phyloP scores from a whole-genome alignment of 2,797 vertebrate genomes.

The Mormyrops boulengeri region DNA sequence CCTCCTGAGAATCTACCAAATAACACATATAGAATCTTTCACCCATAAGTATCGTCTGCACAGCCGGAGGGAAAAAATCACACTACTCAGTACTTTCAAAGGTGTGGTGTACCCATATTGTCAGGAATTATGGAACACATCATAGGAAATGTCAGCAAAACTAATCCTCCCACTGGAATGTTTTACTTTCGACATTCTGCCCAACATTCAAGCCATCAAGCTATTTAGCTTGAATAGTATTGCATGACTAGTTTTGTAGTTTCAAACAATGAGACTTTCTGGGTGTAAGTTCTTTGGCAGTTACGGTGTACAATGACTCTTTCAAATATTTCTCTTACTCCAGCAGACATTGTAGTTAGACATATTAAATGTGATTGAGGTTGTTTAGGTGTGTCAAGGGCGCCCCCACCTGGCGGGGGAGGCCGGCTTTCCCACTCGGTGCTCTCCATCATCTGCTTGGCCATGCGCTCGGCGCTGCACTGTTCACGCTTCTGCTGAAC shows the following conservation, averaged over 20 bases:
- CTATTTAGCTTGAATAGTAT: neutral
- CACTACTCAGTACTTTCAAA: neutral
- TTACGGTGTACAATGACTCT: neutral
- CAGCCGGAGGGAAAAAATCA: neutral
- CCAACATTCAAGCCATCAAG: neutral
- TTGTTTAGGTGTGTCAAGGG: neutral
- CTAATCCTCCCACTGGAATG: neutral
- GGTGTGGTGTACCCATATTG: neutral
- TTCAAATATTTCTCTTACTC: neutral
- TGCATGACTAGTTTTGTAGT: neutral
- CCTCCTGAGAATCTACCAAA: neutral
- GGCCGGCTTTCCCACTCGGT: slow-evolving; percentile 95
- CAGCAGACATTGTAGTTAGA: neutral
- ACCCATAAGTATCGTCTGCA: neutral
- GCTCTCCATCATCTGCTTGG: slow-evolving; percentile 95
- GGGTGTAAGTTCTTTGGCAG: neutral
- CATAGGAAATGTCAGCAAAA: neutral
- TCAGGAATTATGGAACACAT: neutral
- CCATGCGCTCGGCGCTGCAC: slow-evolving; percentile 84
- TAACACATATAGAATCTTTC: neutral
- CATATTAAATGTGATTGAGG: neutral
- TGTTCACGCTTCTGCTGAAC: slow-evolving; percentile 93
- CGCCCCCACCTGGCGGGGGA: slow-evolving; percentile 76
- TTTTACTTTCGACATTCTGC: neutral
- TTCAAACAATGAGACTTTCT: neutral